A percentile compares a stretch with the other conserved stretches of the same genome.
These are phyloP conservation scores for Staurois parvus DNA, from an alignment of 2,797 vertebrate species.

Conservation along the genomic window DNA sequence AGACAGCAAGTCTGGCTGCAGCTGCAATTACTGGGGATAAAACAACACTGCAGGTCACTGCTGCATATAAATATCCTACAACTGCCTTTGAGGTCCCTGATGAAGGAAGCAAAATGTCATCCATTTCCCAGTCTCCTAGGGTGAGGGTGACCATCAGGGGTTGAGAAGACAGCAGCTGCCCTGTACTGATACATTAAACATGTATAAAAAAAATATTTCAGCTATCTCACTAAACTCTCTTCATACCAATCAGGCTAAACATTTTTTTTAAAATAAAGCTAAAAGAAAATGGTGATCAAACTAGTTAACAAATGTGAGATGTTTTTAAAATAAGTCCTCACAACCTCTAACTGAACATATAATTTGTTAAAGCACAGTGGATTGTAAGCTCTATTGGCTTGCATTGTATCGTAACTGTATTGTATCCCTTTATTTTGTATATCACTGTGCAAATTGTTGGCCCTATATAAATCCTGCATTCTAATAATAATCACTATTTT, in stretches of 20 bases:
- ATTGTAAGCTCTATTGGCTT: too few relatives aligned
- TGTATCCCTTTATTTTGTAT: too few relatives aligned
- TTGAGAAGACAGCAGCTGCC: slow-evolving; percentile 25
- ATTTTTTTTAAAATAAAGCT: too few relatives aligned
- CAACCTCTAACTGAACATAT: too few relatives aligned
- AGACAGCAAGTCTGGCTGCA: slow-evolving; percentile 32
- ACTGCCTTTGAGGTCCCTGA: slow-evolving; percentile 37
- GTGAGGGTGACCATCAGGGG: slow-evolving; percentile 6
- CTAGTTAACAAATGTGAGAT: too few relatives aligned
- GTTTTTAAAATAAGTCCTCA: too few relatives aligned
- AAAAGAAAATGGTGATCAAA: too few relatives aligned
- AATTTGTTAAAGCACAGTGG: too few relatives aligned
- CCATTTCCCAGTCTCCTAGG: slow-evolving; percentile 35
- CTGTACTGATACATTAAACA: background rate
- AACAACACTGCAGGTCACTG: slow-evolving; percentile 7
- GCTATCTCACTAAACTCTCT: background rate
- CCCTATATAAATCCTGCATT: too few relatives aligned
- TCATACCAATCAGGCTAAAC: background rate
- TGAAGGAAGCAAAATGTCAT: slow-evolving; percentile 33
- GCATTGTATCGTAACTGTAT: too few relatives aligned
- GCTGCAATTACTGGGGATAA: slow-evolving; percentile 28
- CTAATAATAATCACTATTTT: too few relatives aligned
- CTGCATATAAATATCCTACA: slow-evolving; percentile 35
- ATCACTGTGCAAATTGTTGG: too few relatives aligned
- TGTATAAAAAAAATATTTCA: background rate